Evolutionary conservation across 2,888 invertebrate genomes (phyloP).

Genomic region (Cyclophora albipunctata): DNA sequence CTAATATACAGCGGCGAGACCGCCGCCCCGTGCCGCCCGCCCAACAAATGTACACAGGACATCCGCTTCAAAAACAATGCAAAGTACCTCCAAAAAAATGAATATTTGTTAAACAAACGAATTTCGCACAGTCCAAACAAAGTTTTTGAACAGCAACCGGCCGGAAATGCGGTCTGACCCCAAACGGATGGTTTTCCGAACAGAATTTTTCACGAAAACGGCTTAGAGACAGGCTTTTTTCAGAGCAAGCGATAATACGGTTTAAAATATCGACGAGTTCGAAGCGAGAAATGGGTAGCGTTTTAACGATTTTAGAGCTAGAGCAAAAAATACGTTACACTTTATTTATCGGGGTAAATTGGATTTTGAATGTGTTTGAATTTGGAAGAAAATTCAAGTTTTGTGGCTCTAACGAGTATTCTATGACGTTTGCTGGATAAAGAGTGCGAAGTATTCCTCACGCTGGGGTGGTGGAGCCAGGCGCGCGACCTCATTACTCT

Average conservation of each 20-base stretch:
- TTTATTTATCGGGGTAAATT: not conserved
- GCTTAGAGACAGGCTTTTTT: constrained; percentile 25
- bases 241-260: constrained; percentile 23
- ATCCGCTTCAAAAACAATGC: constrained; percentile 55
- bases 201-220: constrained; percentile 30
- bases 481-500: no score
- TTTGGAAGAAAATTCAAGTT: no score
- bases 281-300: constrained; percentile 19
- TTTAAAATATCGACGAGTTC: constrained; percentile 26
- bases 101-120: constrained; percentile 48
- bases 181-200: constrained; percentile 33
- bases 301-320: constrained; percentile 16
- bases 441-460: no score
- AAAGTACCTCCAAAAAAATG: constrained; percentile 43
- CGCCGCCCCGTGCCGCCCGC: constrained; percentile 32
- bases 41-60: constrained; percentile 49
- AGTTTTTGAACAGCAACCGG: constrained; percentile 43
- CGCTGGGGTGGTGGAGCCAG: no score
- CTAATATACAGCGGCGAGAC: constrained; percentile 28
- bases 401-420: no score
- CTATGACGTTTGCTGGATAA: no score
- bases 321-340: constrained; percentile 6
- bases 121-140: constrained; percentile 46
- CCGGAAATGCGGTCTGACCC: constrained; percentile 26
- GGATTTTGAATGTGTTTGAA: not conserved